Conservation (phyloP, 1,140 invertebrate genomes). For the Holcopasites calliopsidis region DNA sequence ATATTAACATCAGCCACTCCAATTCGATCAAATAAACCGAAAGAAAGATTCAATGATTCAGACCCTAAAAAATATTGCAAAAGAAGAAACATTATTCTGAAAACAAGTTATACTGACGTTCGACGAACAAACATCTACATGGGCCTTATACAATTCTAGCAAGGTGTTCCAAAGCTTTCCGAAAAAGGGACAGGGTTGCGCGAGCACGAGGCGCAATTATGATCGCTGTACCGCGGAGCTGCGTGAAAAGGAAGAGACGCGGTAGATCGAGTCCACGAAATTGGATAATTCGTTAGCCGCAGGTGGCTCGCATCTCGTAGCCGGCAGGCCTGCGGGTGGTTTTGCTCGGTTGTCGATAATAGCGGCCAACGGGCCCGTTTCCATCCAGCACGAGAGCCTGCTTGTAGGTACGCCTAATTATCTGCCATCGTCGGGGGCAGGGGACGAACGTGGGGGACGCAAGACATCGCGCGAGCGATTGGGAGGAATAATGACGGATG, state of each 20-base stretch:
- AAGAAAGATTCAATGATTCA: too few species aligned
- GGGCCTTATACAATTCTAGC: too few species aligned
- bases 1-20: too few species aligned
- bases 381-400: conserved; percentile 42
- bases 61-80: too few species aligned
- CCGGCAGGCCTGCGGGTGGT: conserved; percentile 52
- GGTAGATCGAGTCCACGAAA: conserved; percentile 18
- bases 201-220: not conserved
- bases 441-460: not conserved
- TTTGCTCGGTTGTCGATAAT: conserved; percentile 44
- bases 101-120: too few species aligned
- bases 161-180: too few species aligned
- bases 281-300: conserved; percentile 59
- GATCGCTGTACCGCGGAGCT: not conserved
- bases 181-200: too few species aligned
- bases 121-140: too few species aligned
- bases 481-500: not conserved
- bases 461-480: too few species aligned
- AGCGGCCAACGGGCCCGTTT: conserved; percentile 41
- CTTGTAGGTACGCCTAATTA: conserved; percentile 43
- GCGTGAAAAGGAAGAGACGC: conserved; percentile 9
- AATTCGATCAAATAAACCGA: too few species aligned
- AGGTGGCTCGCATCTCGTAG: conserved; percentile 40
- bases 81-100: too few species aligned
- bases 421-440: conserved; percentile 19